phyloP scores from a whole-genome alignment of 2,797 vertebrate species.

The Onychomys leucogaster region DNA sequence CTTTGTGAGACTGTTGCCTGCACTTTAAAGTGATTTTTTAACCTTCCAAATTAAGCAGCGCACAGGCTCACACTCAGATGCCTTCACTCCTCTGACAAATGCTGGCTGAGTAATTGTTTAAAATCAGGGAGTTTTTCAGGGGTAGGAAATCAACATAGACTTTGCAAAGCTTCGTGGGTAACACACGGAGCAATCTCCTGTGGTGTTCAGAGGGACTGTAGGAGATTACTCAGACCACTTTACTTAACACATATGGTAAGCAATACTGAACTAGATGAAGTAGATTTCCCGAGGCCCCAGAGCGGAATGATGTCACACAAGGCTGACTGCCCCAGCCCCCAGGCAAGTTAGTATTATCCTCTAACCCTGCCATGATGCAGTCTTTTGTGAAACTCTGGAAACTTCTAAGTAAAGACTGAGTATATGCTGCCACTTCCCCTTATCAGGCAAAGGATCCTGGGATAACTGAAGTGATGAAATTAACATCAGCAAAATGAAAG shows the following conservation, averaged over 20 bases:
- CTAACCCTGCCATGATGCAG: too few species aligned
- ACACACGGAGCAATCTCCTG: neutral
- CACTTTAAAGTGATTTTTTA: slow-evolving; percentile 20
- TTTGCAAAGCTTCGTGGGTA: neutral
- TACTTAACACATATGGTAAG: neutral
- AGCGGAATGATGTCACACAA: neutral
- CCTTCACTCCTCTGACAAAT: neutral
- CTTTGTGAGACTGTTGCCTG: neutral
- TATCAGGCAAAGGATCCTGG: neutral
- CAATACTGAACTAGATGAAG: neutral
- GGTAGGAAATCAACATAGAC: neutral
- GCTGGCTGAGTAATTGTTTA: slow-evolving; percentile 5
- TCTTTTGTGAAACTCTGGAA: neutral
- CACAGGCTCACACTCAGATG: neutral
- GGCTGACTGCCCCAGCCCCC: neutral
- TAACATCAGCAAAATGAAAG: neutral
- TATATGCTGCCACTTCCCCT: neutral
- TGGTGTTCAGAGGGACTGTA: neutral
- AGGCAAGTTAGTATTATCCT: neutral
- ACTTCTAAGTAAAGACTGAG: neutral
- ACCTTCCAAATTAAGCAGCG: neutral
- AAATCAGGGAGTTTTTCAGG: neutral
- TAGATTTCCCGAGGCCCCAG: neutral
- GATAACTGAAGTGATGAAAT: neutral
- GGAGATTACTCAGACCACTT: neutral